Conservation (phyloP, 2,888 invertebrate species). For the Mimachlamys varia region DNA sequence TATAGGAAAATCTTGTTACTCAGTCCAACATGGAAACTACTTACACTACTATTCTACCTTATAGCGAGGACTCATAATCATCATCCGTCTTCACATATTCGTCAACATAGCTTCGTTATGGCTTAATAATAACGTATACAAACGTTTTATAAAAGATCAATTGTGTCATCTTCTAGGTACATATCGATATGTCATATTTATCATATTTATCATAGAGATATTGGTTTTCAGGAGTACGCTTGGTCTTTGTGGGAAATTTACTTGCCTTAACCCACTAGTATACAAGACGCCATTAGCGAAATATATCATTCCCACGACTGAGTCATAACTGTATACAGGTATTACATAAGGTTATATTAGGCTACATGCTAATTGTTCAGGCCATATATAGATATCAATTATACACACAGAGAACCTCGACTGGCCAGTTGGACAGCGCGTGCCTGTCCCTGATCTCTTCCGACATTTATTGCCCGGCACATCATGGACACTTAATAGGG, state of each 20-base stretch:
- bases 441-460: background rate
- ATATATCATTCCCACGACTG: background rate
- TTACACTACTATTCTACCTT: too few species aligned
- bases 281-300: constrained; percentile 19
- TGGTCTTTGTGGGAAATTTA: background rate
- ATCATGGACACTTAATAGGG: background rate
- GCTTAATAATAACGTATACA: too few species aligned
- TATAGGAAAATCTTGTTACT: too few species aligned
- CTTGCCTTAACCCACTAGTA: background rate
- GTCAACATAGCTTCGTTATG: too few species aligned
- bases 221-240: too few species aligned
- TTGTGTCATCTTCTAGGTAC: background rate
- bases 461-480: background rate
- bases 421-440: constrained; percentile 19
- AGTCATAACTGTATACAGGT: background rate
- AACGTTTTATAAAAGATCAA: background rate
- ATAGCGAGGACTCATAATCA: too few species aligned
- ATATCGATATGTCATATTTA: background rate
- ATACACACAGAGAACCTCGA: background rate
- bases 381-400: background rate
- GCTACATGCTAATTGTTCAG: background rate
- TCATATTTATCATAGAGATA: background rate
- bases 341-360: background rate
- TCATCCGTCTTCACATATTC: too few species aligned
- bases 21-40: too few species aligned